These are phyloP conservation scores for Anniella stebbinsi DNA, from an alignment of 2,797 vertebrate genomes.

Conservation along the genomic window DNA sequence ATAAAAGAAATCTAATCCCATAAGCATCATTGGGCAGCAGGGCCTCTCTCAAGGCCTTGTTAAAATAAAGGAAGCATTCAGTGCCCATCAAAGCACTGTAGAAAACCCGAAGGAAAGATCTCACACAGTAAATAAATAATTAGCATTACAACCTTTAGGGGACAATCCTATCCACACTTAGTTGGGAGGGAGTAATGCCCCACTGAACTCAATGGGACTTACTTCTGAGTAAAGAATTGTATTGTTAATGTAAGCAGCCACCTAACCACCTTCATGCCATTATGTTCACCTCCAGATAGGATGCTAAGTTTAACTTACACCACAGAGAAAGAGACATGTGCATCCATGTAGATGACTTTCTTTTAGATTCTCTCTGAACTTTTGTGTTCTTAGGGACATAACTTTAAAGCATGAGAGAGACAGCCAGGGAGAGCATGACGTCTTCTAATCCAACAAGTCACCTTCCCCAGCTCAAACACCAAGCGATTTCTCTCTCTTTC, in stretches of 20 bases:
- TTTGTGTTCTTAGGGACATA: constrained; percentile 71
- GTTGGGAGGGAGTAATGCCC: not conserved
- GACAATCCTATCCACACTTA: not conserved
- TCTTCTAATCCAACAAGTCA: constrained; percentile 89
- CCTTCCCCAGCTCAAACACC: constrained; percentile 92
- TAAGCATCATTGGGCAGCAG: not conserved
- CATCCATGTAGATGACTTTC: constrained; percentile 21
- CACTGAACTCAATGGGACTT: not conserved
- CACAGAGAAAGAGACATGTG: not conserved
- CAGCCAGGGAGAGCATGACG: constrained; percentile 75
- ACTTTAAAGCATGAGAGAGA: constrained; percentile 77
- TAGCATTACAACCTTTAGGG: not conserved
- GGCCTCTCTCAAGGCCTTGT: not conserved
- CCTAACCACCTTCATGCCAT: not conserved
- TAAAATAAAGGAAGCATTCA: not conserved
- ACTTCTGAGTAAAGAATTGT: not conserved
- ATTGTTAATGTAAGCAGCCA: not conserved
- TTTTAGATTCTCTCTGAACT: constrained; percentile 38
- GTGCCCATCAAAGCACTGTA: fast-evolving
- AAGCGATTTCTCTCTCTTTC: constrained; percentile 84
- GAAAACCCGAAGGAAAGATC: not conserved
- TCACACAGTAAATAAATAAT: not conserved
- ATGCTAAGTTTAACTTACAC: constrained; percentile 12
- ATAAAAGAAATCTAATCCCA: not conserved
- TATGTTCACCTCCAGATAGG: not conserved